Base-by-base conservation (phyloP, 2,797 vertebrate genomes). In the Poeciliopsis paucimaculata region DNA sequence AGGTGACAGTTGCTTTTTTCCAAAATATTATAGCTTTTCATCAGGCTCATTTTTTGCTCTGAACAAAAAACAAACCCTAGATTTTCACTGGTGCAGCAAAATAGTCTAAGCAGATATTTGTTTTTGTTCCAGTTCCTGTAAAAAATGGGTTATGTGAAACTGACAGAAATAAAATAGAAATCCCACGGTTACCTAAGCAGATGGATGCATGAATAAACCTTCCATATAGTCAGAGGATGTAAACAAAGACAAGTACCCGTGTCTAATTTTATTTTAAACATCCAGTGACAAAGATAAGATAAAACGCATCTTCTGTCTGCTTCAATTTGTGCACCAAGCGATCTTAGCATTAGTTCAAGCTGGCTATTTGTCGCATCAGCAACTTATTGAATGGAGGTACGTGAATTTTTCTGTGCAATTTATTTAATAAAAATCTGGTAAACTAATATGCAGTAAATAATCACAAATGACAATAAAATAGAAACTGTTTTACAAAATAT, bases 301-400 rank as follows among this genome's bases (percentile, higher is more conserved):
- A 55, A 83, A 79, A 76, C 41, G 76, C 46, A 28, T 86, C 62
- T 74, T 77, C 66, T 81, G 39, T 83, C 77, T 75, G 20, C 20
- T 76, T 79, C 26, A 68, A 64, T 83, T 89, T 68, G 82, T 75
- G 39, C 49, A 74, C 51, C 70, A 57, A 60, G n/a, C 41, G 64
- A 80, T 84, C 45, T 80, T 80, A 51, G 68, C 78, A 83, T 81
- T 82, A 57, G 72, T 83, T 86, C 83, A 74, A 82, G 86, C 90
- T 86, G 71, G 75, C 89, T 87, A 83, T 91, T 90, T 89, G 92
- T 89, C 91, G 88, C 84, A 93, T 90, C 89, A 84, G 72, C 75
- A 86, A 82, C 82, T 88, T 91, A 81, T 88, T 60, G 28, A 77
- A 81, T 51, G 70, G 74, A 8, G 76, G 76, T 85, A 84, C 78